Evolutionary conservation across 2,888 invertebrate genomes (phyloP), one percentile per base, ranked within the genome.

Genomic region (Latheticus oryzae): DNA sequence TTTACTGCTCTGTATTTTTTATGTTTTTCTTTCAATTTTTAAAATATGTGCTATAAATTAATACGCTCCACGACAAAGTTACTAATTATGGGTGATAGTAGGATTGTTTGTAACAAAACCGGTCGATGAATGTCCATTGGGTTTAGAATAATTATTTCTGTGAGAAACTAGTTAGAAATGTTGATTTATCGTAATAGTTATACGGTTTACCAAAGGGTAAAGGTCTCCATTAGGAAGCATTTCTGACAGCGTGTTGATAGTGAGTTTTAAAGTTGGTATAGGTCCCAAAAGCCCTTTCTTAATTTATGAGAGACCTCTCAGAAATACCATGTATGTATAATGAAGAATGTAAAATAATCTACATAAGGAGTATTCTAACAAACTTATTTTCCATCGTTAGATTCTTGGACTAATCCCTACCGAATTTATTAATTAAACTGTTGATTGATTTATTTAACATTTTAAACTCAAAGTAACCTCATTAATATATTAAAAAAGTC

Each of bases 321-420:
- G 37, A 50, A 26, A 38, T 15, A 50, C 37, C 37, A 50, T 50
- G 38, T 50, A 50, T 38, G 50, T 50, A 50, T 50, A 38, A 50
- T 50, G 50, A 50, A 50, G 50, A 50, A 50, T 50, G 12, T 35
- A 35, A 50, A 50, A 38, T 38, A 38, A 37, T 50, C 50, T 48
- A 35, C 48, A 48, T 35, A 48, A 48, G 48, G 33, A 21, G 33
- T 21, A 23, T 33, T 19, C 21, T 47, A 33, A 47, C 33, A 47
- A 15, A 47, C 45, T 47, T 47, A 42, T 23, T 21, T 38, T n/a
- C 12, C 12, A 38, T 38, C 38, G 19, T 23, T 13, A 38, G 23
- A 23, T 38, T 23, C 30, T 23, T 9, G 9, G 35, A 48, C 24
- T 35, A 48, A 35, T 48, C 48, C 48, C 24, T 48, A 5, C 35